Percentiles rank a stretch among this genome's conserved stretches.
phyloP scores from a whole-genome alignment of 2,113 vertebrate genomes.

The Spheniscus mendiculus region DNA sequence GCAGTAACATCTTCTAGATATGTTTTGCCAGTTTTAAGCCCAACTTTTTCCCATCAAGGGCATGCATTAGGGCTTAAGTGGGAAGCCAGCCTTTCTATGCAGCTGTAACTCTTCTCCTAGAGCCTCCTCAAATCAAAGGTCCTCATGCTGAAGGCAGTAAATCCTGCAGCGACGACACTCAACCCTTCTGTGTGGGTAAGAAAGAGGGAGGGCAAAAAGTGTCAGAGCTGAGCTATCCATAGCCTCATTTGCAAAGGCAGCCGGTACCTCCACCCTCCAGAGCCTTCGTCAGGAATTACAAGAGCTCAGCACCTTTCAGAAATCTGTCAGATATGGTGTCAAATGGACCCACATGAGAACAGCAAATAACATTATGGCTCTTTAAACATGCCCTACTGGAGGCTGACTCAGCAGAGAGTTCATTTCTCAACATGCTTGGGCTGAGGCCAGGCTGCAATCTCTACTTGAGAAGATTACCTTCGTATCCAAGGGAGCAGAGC shows the following conservation, averaged over 20 bases:
- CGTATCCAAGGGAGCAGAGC: background rate
- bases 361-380: background rate
- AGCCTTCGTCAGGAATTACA: background rate
- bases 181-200: background rate
- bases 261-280: background rate
- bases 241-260: background rate
- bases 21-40: background rate
- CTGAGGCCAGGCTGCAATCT: background rate
- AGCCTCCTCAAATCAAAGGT: background rate
- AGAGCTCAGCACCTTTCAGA: background rate
- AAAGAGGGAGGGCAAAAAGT: background rate
- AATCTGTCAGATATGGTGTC: fast-evolving
- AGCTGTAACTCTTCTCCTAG: background rate
- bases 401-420: background rate
- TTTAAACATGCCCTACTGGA: background rate
- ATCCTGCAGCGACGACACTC: background rate
- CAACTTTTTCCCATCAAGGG: background rate
- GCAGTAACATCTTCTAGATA: background rate
- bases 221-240: background rate
- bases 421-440: background rate
- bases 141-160: background rate
- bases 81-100: background rate
- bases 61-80: background rate
- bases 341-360: background rate
- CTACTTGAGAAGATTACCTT: background rate